Evolutionary conservation across 1,140 invertebrate species (phyloP).

Genomic region (Drosophila takahashii): DNA sequence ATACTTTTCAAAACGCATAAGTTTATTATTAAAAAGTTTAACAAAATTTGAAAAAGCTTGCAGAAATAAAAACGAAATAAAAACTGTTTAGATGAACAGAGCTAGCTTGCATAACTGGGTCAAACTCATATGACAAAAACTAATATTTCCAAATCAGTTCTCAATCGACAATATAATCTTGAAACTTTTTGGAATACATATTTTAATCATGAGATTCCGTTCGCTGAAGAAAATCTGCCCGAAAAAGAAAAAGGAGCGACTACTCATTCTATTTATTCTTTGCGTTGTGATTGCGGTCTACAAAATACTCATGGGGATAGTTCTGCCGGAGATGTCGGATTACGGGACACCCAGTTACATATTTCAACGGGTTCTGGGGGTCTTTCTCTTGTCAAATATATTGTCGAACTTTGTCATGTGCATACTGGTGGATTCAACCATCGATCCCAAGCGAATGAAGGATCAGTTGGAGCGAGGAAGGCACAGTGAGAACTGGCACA

Average conservation of each 20-base stretch:
- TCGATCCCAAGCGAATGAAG: not conserved
- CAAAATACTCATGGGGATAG: constrained; percentile 1
- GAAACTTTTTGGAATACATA: not conserved
- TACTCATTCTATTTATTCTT: not conserved
- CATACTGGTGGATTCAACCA: constrained; percentile 1
- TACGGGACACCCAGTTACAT: constrained; percentile 6
- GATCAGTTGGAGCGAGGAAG: not conserved
- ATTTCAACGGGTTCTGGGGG: not conserved
- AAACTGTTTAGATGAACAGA: not conserved
- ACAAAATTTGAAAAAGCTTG: too few relatives aligned
- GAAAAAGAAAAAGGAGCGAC: not conserved
- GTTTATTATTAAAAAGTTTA: too few relatives aligned
- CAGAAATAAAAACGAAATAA: not conserved
- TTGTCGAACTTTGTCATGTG: constrained; percentile 19
- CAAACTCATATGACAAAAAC: not conserved
- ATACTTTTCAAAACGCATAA: too few relatives aligned
- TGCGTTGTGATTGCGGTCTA: not conserved
- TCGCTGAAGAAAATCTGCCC: not conserved
- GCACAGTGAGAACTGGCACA: not conserved
- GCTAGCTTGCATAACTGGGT: not conserved
- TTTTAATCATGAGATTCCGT: not conserved
- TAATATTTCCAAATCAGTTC: not conserved
- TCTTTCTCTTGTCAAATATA: not conserved
- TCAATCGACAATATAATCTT: not conserved
- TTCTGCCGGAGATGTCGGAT: constrained; percentile 8